Base-by-base conservation (phyloP, 2,113 vertebrate species). In the Bucco capensis region DNA sequence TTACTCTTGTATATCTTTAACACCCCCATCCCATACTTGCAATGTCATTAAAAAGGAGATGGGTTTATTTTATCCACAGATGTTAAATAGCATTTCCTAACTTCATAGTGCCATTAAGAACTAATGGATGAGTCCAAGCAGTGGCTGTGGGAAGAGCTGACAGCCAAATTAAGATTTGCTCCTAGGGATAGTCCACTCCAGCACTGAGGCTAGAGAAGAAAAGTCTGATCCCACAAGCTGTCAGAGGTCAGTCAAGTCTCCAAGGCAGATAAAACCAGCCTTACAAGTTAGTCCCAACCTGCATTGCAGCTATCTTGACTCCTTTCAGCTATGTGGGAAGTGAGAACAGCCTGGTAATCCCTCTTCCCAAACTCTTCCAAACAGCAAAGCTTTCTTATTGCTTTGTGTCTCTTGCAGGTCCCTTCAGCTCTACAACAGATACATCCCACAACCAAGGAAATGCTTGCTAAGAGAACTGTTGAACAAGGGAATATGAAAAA, bases 101-200 rank as follows among this genome's bases (percentile, higher is more conserved):
- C 50, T 89, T 80, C 67, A 74, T 51, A 77, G 38, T 56, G 56
- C 67, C 35, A 19, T 27, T 73, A 74, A 38, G 67, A 90, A 80
- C 15, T 86, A 89, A 79, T 2, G 51, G 10, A 24, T 77, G 78
- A 84, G 47, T 35, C 37, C 83, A 73, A 92, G 40, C 56, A 91
- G 83, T 10, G 35, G 37, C 31, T 86, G 28, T 90, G 85, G 74
- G 80, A 95, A 91, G 80, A 95, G 53, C 57, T 93, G 77, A 93
- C 76, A 83, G 57, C 38, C 47, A 80, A 91, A 94, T 82, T 65
- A 84, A 86, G 83, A 70, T 93, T 86, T 65, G 44, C 54, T 80
- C 57, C 50, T 53, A 56, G 28, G 42, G 75, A 57, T 5, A 92
- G 47, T 74, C 50, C 69, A 44, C 30, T 91, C 72, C 72, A 70